Evolutionary conservation across 1,140 invertebrate species (phyloP).

Genomic region (Arion vulgaris): DNA sequence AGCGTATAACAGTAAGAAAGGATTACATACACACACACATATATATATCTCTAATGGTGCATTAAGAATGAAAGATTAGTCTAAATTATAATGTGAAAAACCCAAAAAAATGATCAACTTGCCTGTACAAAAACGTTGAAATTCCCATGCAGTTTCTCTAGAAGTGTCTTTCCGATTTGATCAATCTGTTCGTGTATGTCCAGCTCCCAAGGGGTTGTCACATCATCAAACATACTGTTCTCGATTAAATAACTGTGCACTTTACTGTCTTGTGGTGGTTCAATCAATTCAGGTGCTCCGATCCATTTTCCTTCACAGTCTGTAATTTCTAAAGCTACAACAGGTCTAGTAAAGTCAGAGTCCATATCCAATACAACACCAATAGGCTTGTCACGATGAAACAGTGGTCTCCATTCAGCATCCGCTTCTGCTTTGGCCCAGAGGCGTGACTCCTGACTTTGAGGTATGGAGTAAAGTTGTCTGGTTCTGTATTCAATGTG

Average conservation of each 20-base stretch:
- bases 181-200: constrained; percentile 71
- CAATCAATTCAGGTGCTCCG: constrained; percentile 50
- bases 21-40: too few species aligned
- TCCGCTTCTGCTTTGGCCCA: constrained; percentile 66
- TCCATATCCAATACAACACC: constrained; percentile 64
- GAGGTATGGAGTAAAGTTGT: constrained; percentile 56
- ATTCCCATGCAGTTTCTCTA: constrained; percentile 64
- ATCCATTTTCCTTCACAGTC: constrained; percentile 55
- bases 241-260: constrained; percentile 58
- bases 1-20: too few species aligned
- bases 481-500: constrained; percentile 64
- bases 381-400: constrained; percentile 61
- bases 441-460: constrained; percentile 53
- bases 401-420: constrained; percentile 59
- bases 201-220: constrained; percentile 65
- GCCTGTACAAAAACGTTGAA: constrained; percentile 62
- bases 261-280: constrained; percentile 39
- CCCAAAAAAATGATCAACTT: background rate
- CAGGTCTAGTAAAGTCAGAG: constrained; percentile 65
- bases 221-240: constrained; percentile 66
- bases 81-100: too few species aligned
- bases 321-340: constrained; percentile 59
- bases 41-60: too few species aligned
- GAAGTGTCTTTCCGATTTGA: constrained; percentile 61
- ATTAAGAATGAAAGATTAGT: too few species aligned